Evolutionary conservation across 1,140 invertebrate genomes (phyloP), one percentile per base, ranked within the genome.

Genomic region (Propsilocerus akamusi): DNA sequence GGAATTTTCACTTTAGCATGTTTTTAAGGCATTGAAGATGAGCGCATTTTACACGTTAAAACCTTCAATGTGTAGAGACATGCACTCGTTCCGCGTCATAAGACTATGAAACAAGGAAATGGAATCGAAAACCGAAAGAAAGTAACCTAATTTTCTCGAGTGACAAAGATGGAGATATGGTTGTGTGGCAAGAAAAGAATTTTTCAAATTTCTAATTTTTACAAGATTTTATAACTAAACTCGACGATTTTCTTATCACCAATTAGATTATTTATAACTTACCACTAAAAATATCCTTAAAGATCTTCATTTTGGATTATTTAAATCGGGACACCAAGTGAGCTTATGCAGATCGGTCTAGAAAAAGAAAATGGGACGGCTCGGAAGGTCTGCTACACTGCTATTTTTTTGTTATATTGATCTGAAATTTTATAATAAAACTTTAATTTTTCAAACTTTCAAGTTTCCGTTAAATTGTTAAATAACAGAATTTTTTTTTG

Each of bases 291-390:
- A 89, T 77, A 75, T 95, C 90, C 73, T 94, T 95, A 76, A 81
- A 95, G 70, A 96, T 89, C 67, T 75, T 91, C 91, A 96, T 95
- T 72, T 74, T 90, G 68, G n/a, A n/a, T n/a, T n/a, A n/a, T n/a
- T n/a, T n/a, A n/a, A n/a, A n/a, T n/a, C n/a, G n/a, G n/a, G n/a
- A n/a, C n/a, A n/a, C n/a, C n/a, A n/a, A n/a, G n/a, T n/a, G n/a
- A n/a, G n/a, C n/a, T n/a, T n/a, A n/a, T n/a, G n/a, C n/a, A n/a
- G n/a, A n/a, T n/a, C n/a, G n/a, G n/a, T n/a, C n/a, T n/a, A n/a
- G n/a, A n/a, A n/a, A n/a, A n/a, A n/a, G n/a, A n/a, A n/a, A n/a
- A n/a, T n/a, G n/a, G n/a, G n/a, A n/a, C n/a, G n/a, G n/a, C n/a
- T n/a, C n/a, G n/a, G n/a, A n/a, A n/a, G n/a, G n/a, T n/a, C n/a